phyloP scores from a whole-genome alignment of 1,140 invertebrate genomes.

The Oncopodura yosiiana region DNA sequence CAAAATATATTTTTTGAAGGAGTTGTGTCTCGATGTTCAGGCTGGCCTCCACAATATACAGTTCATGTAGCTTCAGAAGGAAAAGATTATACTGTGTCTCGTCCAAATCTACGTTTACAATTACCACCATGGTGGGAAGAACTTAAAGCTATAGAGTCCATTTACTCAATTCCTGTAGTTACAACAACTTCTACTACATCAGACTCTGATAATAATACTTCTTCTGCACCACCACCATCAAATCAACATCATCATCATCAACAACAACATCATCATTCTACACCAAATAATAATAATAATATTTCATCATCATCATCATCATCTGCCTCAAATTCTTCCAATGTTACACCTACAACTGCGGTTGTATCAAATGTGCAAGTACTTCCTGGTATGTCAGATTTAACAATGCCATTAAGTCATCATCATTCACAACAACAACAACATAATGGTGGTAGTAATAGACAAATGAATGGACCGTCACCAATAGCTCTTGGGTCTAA shows the following conservation, averaged over 20 bases:
- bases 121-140: conserved; percentile 93
- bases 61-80: conserved; percentile 54
- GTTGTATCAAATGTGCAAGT: conserved; percentile 37
- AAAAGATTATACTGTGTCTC: conserved; percentile 53
- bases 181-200: conserved; percentile 27
- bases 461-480: conserved; percentile 6
- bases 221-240: no score
- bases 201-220: conserved; percentile 19
- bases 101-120: conserved; percentile 78
- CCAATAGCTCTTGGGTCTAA: conserved; percentile 6
- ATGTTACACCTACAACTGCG: conserved; percentile 42
- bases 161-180: conserved; percentile 20
- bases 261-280: no score
- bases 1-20: conserved; percentile 72
- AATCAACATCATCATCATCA: no score
- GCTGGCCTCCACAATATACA: conserved; percentile 62
- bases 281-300: no score
- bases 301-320: no score
- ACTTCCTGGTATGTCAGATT: neutral
- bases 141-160: conserved; percentile 58
- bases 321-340: conserved; percentile 17
- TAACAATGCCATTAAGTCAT: conserved; percentile 45
- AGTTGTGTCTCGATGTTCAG: conserved; percentile 60
- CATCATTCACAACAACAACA: conserved; percentile 2
- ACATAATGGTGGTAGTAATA: conserved; percentile 7